Percentiles rank a stretch among this genome's conserved stretches.
Conservation (phyloP, 2,888 invertebrate genomes). For the Agonopterix subpropinquella region DNA sequence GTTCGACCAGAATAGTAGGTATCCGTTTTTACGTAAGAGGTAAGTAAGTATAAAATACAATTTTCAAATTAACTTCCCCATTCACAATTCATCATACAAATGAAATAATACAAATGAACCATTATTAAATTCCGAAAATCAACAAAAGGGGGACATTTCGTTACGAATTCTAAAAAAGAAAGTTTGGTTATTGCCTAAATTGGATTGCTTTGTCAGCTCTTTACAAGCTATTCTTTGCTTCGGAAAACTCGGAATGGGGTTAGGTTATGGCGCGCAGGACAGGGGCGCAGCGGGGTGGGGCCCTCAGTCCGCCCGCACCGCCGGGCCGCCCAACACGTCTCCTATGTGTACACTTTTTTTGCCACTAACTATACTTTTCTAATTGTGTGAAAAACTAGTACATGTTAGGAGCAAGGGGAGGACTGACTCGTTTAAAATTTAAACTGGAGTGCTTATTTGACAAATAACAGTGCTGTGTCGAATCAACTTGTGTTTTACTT, state of each 20-base stretch:
- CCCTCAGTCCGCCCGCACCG: conserved; percentile 47
- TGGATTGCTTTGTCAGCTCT: conserved; percentile 20
- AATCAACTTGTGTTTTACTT: conserved; percentile 3
- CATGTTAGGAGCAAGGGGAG: not conserved
- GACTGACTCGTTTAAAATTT: not conserved
- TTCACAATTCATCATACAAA: no score
- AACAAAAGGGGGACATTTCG: not conserved
- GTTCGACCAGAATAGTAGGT: not conserved
- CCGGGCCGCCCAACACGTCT: conserved; percentile 31
- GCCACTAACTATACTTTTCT: conserved; percentile 16
- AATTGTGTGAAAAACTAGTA: not conserved
- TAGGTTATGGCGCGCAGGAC: conserved; percentile 40
- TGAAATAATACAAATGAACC: not conserved
- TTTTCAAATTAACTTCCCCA: no score
- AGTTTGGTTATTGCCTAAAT: conserved; percentile 5
- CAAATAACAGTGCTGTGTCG: conserved; percentile 5
- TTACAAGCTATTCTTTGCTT: conserved; percentile 29
- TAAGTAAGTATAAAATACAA: not conserved
- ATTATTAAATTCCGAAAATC: not conserved
- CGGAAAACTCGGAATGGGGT: conserved; percentile 31
- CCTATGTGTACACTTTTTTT: conserved; percentile 7
- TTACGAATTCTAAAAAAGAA: not conserved
- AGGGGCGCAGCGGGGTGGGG: conserved; percentile 11
- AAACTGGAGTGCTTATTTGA: not conserved
- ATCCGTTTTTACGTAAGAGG: not conserved